These are phyloP conservation scores for Pseudomyrmex dendroicus DNA, from an alignment of 1,140 invertebrate species.

Conservation along the genomic window DNA sequence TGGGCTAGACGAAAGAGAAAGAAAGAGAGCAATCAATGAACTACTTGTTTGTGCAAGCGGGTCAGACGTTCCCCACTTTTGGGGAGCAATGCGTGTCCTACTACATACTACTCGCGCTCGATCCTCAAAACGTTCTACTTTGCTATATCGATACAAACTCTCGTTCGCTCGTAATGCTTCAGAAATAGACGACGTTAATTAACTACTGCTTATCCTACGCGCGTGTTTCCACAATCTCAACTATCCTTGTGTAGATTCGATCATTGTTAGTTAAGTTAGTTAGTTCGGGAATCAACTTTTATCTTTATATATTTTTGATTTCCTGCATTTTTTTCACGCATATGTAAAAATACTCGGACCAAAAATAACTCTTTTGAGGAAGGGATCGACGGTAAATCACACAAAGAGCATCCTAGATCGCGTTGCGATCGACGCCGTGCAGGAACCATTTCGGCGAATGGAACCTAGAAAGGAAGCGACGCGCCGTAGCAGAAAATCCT, in stretches of 20 bases:
- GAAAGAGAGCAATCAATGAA: neutral
- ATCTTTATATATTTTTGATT: too few species aligned
- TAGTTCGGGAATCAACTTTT: too few species aligned
- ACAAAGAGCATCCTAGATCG: conserved; percentile 17
- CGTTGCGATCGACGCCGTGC: conserved; percentile 13
- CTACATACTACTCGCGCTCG: neutral
- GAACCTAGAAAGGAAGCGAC: conserved; percentile 32
- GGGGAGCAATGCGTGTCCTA: neutral
- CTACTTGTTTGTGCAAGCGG: neutral
- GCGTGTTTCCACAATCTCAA: neutral
- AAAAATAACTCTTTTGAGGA: neutral
- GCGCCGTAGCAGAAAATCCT: conserved; percentile 15
- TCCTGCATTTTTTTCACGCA: too few species aligned
- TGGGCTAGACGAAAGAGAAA: neutral
- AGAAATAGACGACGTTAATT: conserved; percentile 24
- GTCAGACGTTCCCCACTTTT: neutral
- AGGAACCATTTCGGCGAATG: neutral
- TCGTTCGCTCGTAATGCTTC: neutral
- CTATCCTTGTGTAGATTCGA: neutral
- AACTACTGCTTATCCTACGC: neutral
- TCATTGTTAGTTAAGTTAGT: too few species aligned
- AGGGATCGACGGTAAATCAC: conserved; percentile 5
- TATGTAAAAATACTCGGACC: neutral
- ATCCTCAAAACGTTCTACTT: conserved; percentile 23
- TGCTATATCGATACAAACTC: neutral